A percentile compares a stretch with the other conserved stretches of the same genome.
Conservation (phyloP, 2,888 invertebrate species). For the Nebria salina region DNA sequence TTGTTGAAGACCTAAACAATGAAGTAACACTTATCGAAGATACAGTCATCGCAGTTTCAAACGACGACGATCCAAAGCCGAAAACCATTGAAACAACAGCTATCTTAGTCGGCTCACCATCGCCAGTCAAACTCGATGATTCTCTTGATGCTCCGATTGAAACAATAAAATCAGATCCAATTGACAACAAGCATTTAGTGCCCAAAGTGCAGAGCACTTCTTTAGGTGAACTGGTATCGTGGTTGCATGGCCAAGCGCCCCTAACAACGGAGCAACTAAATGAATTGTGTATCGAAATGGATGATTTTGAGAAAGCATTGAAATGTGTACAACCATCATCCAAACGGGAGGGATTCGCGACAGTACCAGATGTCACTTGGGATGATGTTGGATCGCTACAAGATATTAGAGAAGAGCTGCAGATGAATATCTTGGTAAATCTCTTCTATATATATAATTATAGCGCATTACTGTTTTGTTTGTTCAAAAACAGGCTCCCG, state of each 20-base stretch:
- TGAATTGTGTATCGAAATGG: slow-evolving; percentile 74
- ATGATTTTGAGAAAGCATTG: slow-evolving; percentile 81
- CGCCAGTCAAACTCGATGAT: slow-evolving; percentile 26
- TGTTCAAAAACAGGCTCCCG: slow-evolving; percentile 74
- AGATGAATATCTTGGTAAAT: slow-evolving; percentile 84
- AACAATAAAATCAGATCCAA: slow-evolving; percentile 24
- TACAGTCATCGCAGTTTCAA: slow-evolving; percentile 45
- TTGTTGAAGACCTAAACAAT: slow-evolving; percentile 37
- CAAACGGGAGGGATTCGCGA: slow-evolving; percentile 96
- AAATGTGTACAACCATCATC: slow-evolving; percentile 90
- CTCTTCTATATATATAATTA: slow-evolving; percentile 13
- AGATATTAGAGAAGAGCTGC: slow-evolving; percentile 88
- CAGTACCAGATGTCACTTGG: slow-evolving; percentile 98
- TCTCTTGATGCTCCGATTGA: background rate
- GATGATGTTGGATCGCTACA: slow-evolving; percentile 93
- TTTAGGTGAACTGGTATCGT: slow-evolving; percentile 69
- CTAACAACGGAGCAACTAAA: slow-evolving; percentile 71
- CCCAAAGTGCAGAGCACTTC: slow-evolving; percentile 52
- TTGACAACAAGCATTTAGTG: background rate
- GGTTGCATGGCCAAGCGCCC: slow-evolving; percentile 72
- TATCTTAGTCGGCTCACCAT: slow-evolving; percentile 24
- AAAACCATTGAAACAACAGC: slow-evolving; percentile 49
- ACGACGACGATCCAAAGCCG: slow-evolving; percentile 42
- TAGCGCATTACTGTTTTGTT: slow-evolving; percentile 15
- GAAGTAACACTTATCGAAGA: slow-evolving; percentile 48